Evolutionary conservation across 2,797 vertebrate species (phyloP).

Genomic region (Megalops cyprinoides): DNA sequence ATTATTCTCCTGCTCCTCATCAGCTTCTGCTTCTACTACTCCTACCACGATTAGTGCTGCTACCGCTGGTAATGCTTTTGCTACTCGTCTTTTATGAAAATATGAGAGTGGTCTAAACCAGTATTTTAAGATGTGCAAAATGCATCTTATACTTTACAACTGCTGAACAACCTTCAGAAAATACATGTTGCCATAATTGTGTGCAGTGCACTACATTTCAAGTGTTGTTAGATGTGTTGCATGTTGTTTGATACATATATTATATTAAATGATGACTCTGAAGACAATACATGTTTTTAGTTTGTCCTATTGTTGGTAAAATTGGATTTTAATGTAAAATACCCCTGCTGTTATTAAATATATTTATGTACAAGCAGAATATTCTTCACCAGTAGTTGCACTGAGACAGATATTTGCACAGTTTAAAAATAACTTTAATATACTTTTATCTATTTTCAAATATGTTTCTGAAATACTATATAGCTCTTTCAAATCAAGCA

Average conservation of each 20-base stretch:
- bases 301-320: neutral
- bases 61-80: conserved; percentile 18
- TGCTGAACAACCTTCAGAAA: conserved; percentile 7
- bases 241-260: neutral
- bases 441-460: conserved; percentile 19
- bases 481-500: neutral
- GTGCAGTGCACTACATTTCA: neutral
- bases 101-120: conserved; percentile 19
- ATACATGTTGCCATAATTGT: neutral
- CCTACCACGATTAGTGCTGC: too few species aligned
- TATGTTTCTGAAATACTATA: neutral
- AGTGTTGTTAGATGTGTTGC: neutral
- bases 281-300: neutral
- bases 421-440: neutral
- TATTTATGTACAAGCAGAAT: neutral
- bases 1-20: too few species aligned
- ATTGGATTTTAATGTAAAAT: neutral
- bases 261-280: neutral
- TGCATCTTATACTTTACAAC: conserved; percentile 22
- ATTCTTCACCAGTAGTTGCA: neutral
- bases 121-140: conserved; percentile 28
- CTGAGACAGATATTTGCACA: neutral
- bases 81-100: neutral
- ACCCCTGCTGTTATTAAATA: neutral
- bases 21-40: conserved; percentile 10